Evolutionary conservation across 2,797 vertebrate species (phyloP).

Genomic region (Denticeps clupeoides): DNA sequence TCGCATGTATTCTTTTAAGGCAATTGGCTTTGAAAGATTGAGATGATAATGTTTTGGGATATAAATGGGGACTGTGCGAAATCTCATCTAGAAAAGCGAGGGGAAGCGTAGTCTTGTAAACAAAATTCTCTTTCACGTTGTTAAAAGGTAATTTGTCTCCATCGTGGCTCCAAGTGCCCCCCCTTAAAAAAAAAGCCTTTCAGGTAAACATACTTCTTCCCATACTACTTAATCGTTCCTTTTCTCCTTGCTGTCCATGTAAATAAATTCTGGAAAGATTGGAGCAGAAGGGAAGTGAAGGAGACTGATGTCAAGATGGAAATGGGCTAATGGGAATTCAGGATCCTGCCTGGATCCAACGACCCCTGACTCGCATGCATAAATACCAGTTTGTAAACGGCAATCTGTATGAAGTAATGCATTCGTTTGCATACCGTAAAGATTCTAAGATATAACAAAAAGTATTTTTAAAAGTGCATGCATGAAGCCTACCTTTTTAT

Average conservation of each 20-base stretch:
- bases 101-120: slow-evolving; percentile 60
- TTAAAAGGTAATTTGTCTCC: slow-evolving; percentile 74
- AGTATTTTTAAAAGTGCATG: too few relatives aligned
- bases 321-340: neutral
- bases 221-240: slow-evolving; percentile 32
- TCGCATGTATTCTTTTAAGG: slow-evolving; percentile 31
- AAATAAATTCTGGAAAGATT: too few relatives aligned
- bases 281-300: slow-evolving; percentile 7
- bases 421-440: too few relatives aligned
- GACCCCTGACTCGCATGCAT: slow-evolving; percentile 1
- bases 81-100: slow-evolving; percentile 62
- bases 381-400: neutral
- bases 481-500: too few relatives aligned
- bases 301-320: neutral
- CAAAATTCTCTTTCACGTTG: slow-evolving; percentile 72
- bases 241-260: slow-evolving; percentile 30
- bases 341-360: slow-evolving; percentile 5
- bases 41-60: slow-evolving; percentile 57
- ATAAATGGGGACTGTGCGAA: slow-evolving; percentile 61
- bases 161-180: slow-evolving; percentile 54
- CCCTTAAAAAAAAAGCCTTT: slow-evolving; percentile 60
- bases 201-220: slow-evolving; percentile 42
- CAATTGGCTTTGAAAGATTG: slow-evolving; percentile 61
- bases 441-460: too few relatives aligned
- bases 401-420: too few relatives aligned